These are phyloP conservation scores for Drosophila equinoxialis DNA, from an alignment of 1,140 invertebrate species.

Conservation along the genomic window DNA sequence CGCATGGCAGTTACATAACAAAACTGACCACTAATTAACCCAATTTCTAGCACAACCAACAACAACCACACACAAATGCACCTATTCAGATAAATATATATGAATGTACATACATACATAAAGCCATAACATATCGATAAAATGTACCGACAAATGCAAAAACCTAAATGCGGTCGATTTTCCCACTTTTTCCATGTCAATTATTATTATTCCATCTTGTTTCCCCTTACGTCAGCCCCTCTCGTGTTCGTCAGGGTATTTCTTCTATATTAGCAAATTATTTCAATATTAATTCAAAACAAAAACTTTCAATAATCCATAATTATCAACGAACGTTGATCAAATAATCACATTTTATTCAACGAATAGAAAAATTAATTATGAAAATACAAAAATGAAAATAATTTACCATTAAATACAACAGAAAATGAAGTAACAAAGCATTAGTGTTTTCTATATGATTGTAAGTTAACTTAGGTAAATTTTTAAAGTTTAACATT, in stretches of 20 bases:
- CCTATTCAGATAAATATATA: slow-evolving; percentile 18
- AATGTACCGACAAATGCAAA: slow-evolving; percentile 11
- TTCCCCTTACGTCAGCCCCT: not conserved
- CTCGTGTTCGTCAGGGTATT: not conserved
- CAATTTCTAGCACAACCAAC: slow-evolving; percentile 58
- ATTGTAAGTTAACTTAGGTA: not conserved
- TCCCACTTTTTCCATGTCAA: slow-evolving; percentile 3
- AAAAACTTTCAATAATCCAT: slow-evolving; percentile 78
- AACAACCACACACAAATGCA: slow-evolving; percentile 31
- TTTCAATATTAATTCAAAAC: slow-evolving; percentile 78
- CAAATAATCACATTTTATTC: slow-evolving; percentile 74
- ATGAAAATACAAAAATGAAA: slow-evolving; percentile 67
- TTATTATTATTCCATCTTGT: slow-evolving; percentile 27
- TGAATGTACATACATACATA: not conserved
- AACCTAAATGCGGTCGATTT: slow-evolving; percentile 38
- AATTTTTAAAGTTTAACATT: not conserved
- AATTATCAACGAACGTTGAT: slow-evolving; percentile 76
- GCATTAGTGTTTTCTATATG: not conserved
- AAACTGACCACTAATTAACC: slow-evolving; percentile 76
- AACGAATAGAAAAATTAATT: slow-evolving; percentile 65
- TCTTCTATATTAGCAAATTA: slow-evolving; percentile 47
- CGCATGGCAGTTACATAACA: slow-evolving; percentile 56
- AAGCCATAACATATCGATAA: not conserved
- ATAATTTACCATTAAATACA: slow-evolving; percentile 63
- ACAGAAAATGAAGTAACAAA: no score